Conservation (phyloP, 2,113 vertebrate species). For the Myrmecobius fasciatus region DNA sequence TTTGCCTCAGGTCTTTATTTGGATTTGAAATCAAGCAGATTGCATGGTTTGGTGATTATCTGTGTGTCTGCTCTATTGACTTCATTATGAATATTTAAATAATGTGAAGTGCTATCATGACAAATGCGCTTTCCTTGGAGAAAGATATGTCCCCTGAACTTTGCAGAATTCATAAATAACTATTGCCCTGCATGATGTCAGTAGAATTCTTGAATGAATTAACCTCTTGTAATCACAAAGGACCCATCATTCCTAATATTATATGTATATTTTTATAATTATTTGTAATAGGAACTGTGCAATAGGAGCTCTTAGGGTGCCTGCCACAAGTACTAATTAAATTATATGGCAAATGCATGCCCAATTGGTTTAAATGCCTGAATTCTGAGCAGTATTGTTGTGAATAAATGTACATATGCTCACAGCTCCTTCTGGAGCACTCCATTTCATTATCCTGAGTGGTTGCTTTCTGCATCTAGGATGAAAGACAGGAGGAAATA, state of each 20-base stretch:
- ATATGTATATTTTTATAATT: constrained; percentile 63
- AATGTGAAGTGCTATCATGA: constrained; percentile 50
- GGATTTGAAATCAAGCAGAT: constrained; percentile 69
- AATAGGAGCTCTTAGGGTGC: constrained; percentile 73
- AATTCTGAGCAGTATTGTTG: constrained; percentile 75
- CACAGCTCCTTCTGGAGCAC: constrained; percentile 72
- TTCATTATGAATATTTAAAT: constrained; percentile 72
- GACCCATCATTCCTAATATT: constrained; percentile 62
- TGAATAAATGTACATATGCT: constrained; percentile 81
- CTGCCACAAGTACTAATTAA: constrained; percentile 79
- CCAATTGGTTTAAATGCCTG: constrained; percentile 76
- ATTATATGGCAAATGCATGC: constrained; percentile 76
- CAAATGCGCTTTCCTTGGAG: constrained; percentile 61
- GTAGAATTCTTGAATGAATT: constrained; percentile 70
- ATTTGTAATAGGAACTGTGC: constrained; percentile 76
- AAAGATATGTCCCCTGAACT: constrained; percentile 62
- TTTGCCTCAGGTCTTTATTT: constrained; percentile 35
- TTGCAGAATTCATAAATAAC: constrained; percentile 75
- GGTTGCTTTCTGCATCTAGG: constrained; percentile 57
- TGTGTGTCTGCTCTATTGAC: constrained; percentile 32
- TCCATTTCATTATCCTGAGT: constrained; percentile 79
- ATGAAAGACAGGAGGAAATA: constrained; percentile 55
- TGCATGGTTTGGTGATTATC: constrained; percentile 42
- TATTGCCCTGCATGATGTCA: constrained; percentile 65
- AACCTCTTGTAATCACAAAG: constrained; percentile 69